Evolutionary conservation across 1,140 invertebrate species (phyloP).

Genomic region (Varroa destructor): DNA sequence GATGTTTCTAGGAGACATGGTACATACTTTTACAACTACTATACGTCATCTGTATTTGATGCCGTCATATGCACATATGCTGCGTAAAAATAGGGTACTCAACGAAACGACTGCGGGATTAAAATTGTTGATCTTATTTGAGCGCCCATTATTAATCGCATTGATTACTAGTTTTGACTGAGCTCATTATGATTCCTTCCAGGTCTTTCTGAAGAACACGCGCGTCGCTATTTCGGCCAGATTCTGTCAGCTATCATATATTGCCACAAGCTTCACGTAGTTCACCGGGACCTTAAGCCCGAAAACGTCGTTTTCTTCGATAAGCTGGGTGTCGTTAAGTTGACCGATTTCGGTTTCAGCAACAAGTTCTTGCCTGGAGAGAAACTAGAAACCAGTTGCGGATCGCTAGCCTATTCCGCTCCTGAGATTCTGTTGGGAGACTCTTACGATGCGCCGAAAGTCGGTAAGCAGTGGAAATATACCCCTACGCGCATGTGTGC

Average conservation of each 20-base stretch:
- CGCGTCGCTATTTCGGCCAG: slow-evolving; percentile 73
- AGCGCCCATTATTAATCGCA: too few relatives aligned
- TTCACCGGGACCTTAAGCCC: slow-evolving; percentile 90
- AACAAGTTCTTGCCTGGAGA: slow-evolving; percentile 85
- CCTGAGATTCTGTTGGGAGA: slow-evolving; percentile 91
- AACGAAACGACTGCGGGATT: too few relatives aligned
- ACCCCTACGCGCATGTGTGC: slow-evolving; percentile 28
- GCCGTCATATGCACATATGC: too few relatives aligned
- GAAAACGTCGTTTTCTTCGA: slow-evolving; percentile 99
- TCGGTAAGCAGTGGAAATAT: slow-evolving; percentile 36
- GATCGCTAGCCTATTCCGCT: slow-evolving; percentile 96
- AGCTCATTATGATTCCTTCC: slow-evolving; percentile 37
- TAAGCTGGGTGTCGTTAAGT: slow-evolving; percentile 87
- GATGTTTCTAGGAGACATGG: too few relatives aligned
- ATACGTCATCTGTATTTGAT: too few relatives aligned
- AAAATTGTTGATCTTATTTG: too few relatives aligned
- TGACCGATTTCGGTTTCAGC: slow-evolving; percentile 98
- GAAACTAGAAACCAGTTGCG: slow-evolving; percentile 95
- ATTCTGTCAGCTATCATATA: slow-evolving; percentile 69
- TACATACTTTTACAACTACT: too few relatives aligned
- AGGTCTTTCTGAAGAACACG: slow-evolving; percentile 53
- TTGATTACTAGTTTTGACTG: too few relatives aligned
- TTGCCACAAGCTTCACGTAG: slow-evolving; percentile 86
- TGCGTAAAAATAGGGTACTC: too few relatives aligned
- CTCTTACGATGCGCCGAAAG: slow-evolving; percentile 47